A percentile compares a stretch with the other conserved stretches of the same genome.
phyloP scores from a whole-genome alignment of 2,888 invertebrate genomes.

The Sphaerophoria taeniata region DNA sequence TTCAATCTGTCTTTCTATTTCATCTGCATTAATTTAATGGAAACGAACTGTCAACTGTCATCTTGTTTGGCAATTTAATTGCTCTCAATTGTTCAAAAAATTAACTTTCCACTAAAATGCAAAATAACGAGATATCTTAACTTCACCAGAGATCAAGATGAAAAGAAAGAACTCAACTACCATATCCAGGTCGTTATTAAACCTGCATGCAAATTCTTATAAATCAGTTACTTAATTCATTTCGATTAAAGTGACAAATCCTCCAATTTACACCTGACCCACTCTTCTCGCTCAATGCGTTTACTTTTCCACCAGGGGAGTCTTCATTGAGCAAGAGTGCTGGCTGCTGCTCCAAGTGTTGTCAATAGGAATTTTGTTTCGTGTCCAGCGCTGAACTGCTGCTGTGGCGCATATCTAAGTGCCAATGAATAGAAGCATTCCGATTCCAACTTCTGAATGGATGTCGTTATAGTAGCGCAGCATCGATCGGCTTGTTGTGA shows the following conservation, averaged over 20 bases:
- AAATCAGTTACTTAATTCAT: constrained; percentile 67
- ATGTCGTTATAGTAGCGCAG: background rate
- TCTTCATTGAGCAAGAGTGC: constrained; percentile 17
- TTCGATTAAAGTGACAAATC: constrained; percentile 66
- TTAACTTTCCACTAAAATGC: background rate
- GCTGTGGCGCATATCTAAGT: constrained; percentile 13
- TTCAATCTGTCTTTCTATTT: no score
- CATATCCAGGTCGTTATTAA: constrained; percentile 25
- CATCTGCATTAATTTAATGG: no score
- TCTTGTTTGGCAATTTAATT: constrained; percentile 11
- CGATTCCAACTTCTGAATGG: constrained; percentile 31
- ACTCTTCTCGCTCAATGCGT: constrained; percentile 39
- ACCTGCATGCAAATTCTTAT: constrained; percentile 50
- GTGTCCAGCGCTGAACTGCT: background rate
- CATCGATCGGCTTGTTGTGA: constrained; percentile 43
- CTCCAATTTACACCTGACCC: constrained; percentile 68
- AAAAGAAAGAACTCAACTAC: constrained; percentile 29
- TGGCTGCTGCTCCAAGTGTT: constrained; percentile 17
- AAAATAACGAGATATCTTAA: constrained; percentile 6
- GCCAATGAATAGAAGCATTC: constrained; percentile 56
- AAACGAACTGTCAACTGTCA: constrained; percentile 26
- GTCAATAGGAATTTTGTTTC: constrained; percentile 8
- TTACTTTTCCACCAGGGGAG: constrained; percentile 43
- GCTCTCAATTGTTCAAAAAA: constrained; percentile 14
- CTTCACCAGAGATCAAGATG: background rate